Base-by-base conservation (phyloP, 2,113 vertebrate genomes). In the Thamnaconus septentrionalis region DNA sequence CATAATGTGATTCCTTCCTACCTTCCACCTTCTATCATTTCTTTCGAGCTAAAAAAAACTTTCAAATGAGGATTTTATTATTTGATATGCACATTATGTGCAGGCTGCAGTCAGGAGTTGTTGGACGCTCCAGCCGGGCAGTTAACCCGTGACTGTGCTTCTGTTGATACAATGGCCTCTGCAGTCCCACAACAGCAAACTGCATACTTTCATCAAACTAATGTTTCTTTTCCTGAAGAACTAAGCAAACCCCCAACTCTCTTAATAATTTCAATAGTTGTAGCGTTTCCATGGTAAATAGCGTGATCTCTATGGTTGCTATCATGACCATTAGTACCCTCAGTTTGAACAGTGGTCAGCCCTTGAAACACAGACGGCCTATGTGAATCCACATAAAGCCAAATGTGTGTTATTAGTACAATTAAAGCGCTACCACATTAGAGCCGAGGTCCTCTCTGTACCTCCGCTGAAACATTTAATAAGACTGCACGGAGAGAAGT, bases 401-500 rank as follows among this genome's bases (percentile, higher is more conserved):
- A 40, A n/a, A 8, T 61, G n/a, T 48, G 59, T 61, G 4, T 63
- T 54, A 11, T 66, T 46, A 58, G 51, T 51, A 46, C 65, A 52
- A 57, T 61, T 53, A 6, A 45, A 59, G 54, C 75, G 61, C 61
- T 66, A 55, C 53, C 52, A 73, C 59, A 66, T 73, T 78, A 64
- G 71, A 73, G 74, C 61, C 57, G 80, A 40, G 2, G 59, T 47
- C n/a, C 52, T 73, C 64, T 71, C 69, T 59, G 67, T 56, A 63
- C 73, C 82, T 69, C 82, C 80, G 59, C 75, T 31, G 76, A 76
- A 79, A 83, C 79, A 66, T 63, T 65, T 69, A 78, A 78, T 83
- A 75, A 76, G 79, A 83, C 74, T 78, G 55, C 70, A 64, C 53
- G 79, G 73, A 85, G 78, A 73, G 81, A 72, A 80, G 72, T 81